phyloP scores from a whole-genome alignment of 2,797 vertebrate genomes.

The Propithecus deckenii region DNA sequence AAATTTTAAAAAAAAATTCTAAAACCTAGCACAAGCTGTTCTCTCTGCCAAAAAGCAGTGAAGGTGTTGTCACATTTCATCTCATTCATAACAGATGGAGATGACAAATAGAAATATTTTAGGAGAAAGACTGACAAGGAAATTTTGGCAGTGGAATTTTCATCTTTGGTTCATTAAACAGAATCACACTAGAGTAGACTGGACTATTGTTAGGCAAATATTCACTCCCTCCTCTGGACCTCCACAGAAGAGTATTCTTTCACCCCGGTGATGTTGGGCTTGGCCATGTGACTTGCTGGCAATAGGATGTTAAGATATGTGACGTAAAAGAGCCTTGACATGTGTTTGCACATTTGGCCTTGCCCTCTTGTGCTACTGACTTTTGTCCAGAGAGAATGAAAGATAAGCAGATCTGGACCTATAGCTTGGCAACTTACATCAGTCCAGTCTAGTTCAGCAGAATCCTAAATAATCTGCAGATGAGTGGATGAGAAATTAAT shows the following conservation, averaged over 20 bases:
- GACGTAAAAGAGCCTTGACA: not conserved
- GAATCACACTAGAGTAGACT: not conserved
- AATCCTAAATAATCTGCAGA: not conserved
- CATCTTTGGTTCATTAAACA: conserved; percentile 66
- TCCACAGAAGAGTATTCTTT: not conserved
- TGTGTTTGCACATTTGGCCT: not conserved
- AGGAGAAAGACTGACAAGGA: conserved; percentile 73
- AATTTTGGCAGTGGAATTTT: conserved; percentile 61
- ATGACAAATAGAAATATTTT: conserved; percentile 79
- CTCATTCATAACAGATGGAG: conserved; percentile 78
- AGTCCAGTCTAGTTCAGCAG: not conserved
- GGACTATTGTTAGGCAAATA: conserved; percentile 43
- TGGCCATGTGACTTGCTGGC: not conserved
- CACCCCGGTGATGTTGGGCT: fast-evolving
- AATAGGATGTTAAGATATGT: not conserved
- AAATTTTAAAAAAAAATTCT: conserved; percentile 58
- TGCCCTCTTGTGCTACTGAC: not conserved
- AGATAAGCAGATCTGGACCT: not conserved
- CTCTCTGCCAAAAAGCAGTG: conserved; percentile 74
- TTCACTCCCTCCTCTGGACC: not conserved
- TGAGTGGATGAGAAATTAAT: not conserved
- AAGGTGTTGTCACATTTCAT: conserved; percentile 79
- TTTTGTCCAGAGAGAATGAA: not conserved
- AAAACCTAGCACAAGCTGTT: conserved; percentile 72
- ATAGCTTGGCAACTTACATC: not conserved